Conservation (phyloP, 2,888 invertebrate species). For the Nemotelus pantherinus region DNA sequence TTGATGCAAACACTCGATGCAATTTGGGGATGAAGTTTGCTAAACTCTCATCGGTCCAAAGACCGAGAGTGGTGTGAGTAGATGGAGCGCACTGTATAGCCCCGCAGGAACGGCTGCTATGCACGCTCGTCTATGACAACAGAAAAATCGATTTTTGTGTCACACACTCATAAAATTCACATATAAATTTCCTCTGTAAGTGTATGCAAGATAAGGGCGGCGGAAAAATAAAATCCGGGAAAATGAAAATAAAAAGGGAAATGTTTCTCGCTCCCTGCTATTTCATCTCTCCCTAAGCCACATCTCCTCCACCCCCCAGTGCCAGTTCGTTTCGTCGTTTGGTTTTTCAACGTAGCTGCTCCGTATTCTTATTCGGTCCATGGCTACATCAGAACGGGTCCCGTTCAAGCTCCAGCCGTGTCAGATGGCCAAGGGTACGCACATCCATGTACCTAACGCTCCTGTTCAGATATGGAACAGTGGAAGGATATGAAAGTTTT, state of each 20-base stretch:
- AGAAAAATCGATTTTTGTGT: constrained; percentile 56
- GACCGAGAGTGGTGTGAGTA: constrained; percentile 5
- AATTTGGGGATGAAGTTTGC: not conserved
- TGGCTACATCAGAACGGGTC: constrained; percentile 21
- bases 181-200: constrained; percentile 47
- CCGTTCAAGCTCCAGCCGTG: not conserved
- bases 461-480: constrained; percentile 37
- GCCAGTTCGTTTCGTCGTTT: not conserved
- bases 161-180: constrained; percentile 55
- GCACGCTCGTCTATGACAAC: constrained; percentile 55
- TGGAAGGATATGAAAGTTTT: constrained; percentile 37
- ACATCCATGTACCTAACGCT: constrained; percentile 35
- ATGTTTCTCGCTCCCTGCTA: constrained; percentile 13
- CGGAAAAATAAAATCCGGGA: constrained; percentile 50
- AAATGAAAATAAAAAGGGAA: constrained; percentile 46
- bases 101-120: constrained; percentile 24
- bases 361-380: constrained; percentile 22
- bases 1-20: constrained; percentile 1
- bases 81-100: not conserved
- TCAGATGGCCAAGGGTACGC: constrained; percentile 20
- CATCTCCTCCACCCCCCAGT: not conserved
- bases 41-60: not conserved
- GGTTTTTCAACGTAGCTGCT: constrained; percentile 5
- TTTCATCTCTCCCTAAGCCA: not conserved
- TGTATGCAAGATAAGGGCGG: constrained; percentile 51